Evolutionary conservation across 2,113 vertebrate genomes (phyloP).

Genomic region (Lates calcarifer): DNA sequence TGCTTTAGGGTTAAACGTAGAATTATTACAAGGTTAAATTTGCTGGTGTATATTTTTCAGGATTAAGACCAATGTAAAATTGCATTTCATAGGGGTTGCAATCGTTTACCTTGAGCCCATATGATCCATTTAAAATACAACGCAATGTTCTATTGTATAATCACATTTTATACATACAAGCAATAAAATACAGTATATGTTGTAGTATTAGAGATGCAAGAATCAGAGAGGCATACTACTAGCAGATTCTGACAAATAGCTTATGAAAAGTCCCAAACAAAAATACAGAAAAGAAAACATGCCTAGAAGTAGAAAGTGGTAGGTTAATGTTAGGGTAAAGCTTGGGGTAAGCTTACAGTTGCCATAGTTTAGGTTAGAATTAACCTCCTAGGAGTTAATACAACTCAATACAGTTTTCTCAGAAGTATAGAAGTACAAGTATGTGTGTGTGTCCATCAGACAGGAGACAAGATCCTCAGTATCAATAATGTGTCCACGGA

Average conservation of each 20-base stretch:
- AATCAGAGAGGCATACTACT: not conserved
- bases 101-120: not conserved
- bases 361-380: not conserved
- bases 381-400: not conserved
- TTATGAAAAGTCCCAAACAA: not conserved
- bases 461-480: constrained; percentile 91
- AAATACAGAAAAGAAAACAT: not conserved
- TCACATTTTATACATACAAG: not conserved
- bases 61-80: not conserved
- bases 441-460: constrained; percentile 75
- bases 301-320: not conserved
- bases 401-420: not conserved
- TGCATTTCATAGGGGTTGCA: not conserved
- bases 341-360: not conserved
- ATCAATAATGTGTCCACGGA: constrained; percentile 90
- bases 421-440: not conserved
- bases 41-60: constrained; percentile 4
- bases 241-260: not conserved
- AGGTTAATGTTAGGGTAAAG: not conserved
- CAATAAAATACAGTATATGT: too few species aligned
- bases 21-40: not conserved
- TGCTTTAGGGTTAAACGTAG: not conserved
- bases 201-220: too few species aligned
- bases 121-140: not conserved
- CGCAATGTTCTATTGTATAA: not conserved